Evolutionary conservation across 2,888 invertebrate genomes (phyloP).

Genomic region (Epirrhoe tristata): DNA sequence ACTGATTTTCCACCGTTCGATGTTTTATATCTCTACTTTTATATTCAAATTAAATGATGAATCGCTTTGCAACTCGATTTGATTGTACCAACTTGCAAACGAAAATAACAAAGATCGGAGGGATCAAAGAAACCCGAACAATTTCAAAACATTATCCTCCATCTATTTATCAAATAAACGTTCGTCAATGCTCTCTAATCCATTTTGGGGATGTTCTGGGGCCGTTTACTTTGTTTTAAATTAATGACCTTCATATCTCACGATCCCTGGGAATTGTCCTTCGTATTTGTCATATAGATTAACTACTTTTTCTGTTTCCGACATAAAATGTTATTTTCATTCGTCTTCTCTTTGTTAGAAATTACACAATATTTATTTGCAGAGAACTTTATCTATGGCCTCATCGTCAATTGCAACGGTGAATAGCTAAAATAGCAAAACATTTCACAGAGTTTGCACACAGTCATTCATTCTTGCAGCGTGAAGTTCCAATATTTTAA

Average conservation of each 20-base stretch:
- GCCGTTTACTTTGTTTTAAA: conserved; percentile 73
- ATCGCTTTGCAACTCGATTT: conserved; percentile 27
- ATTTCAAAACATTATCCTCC: conserved; percentile 54
- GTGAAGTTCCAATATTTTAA: conserved; percentile 57
- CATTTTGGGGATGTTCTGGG: conserved; percentile 58
- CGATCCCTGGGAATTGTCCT: conserved; percentile 68
- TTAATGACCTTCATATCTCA: conserved; percentile 71
- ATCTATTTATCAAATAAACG: conserved; percentile 61
- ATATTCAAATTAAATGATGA: conserved; percentile 26
- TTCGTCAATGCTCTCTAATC: conserved; percentile 64
- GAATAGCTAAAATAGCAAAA: conserved; percentile 54
- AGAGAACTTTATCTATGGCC: conserved; percentile 46
- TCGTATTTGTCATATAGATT: conserved; percentile 77
- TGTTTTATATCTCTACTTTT: conserved; percentile 6
- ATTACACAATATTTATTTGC: conserved; percentile 43
- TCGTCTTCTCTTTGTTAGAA: conserved; percentile 49
- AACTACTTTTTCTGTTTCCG: conserved; percentile 71
- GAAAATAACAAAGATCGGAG: conserved; percentile 29
- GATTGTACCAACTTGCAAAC: conserved; percentile 16
- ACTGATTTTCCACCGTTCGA: neutral
- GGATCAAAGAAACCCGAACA: conserved; percentile 41
- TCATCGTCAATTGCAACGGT: conserved; percentile 45
- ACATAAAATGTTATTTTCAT: conserved; percentile 61
- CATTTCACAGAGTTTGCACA: conserved; percentile 58
- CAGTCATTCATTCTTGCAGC: conserved; percentile 56